These are phyloP conservation scores for Diorhabda elongata DNA, from an alignment of 1,140 invertebrate species.

Conservation along the genomic window DNA sequence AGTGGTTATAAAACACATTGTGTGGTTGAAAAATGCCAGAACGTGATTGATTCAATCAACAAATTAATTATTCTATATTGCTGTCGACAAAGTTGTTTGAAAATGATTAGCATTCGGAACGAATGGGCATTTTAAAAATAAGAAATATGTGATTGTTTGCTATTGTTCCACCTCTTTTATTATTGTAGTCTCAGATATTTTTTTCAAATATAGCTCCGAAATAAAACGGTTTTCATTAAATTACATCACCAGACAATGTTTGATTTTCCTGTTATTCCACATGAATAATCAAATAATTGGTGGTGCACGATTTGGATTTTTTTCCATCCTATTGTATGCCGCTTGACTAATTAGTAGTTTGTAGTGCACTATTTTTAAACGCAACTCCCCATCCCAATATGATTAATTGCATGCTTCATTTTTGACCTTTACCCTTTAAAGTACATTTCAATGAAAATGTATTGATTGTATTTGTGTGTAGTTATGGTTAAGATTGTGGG, in stretches of 20 bases:
- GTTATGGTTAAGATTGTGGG: background rate
- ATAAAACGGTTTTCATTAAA: too few species aligned
- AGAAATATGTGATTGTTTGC: too few species aligned
- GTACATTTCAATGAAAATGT: background rate
- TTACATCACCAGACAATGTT: background rate
- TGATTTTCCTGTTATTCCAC: background rate
- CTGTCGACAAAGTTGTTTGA: too few species aligned
- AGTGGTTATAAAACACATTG: too few species aligned
- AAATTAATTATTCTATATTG: too few species aligned
- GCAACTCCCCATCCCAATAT: background rate
- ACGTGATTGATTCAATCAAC: too few species aligned
- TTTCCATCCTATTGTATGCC: background rate
- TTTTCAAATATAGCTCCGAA: too few species aligned
- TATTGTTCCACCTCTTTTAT: too few species aligned
- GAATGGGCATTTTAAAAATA: too few species aligned
- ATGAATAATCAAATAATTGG: background rate
- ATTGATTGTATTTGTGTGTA: background rate
- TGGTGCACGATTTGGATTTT: background rate
- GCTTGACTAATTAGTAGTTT: background rate
- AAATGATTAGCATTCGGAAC: too few species aligned
- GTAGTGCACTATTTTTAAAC: background rate
- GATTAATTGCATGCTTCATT: background rate
- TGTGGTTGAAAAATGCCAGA: too few species aligned
- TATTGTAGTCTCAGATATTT: too few species aligned
- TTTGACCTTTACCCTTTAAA: background rate